Percentiles rank a stretch among this genome's conserved stretches.
Evolutionary conservation across 2,797 vertebrate genomes (phyloP).

Genomic region (Amblyraja radiata): DNA sequence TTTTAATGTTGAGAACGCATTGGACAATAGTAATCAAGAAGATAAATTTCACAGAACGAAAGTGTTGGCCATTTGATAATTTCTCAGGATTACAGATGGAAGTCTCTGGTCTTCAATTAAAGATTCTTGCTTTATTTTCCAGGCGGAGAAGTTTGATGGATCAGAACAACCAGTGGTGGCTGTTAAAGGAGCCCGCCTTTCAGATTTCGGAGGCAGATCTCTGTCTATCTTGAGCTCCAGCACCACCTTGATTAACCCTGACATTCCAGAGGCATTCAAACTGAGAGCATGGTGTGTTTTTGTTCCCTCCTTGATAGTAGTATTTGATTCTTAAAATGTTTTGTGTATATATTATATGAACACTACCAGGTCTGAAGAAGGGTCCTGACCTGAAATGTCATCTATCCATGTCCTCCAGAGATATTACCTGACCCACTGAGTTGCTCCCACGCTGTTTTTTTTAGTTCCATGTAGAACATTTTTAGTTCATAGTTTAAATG

Average conservation of each 20-base stretch:
- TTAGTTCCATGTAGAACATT: background rate
- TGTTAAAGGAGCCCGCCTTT: constrained; percentile 84
- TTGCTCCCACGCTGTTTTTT: too few relatives aligned
- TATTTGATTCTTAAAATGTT: background rate
- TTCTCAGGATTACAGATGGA: background rate
- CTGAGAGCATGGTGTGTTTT: constrained; percentile 84
- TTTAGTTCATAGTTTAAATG: background rate
- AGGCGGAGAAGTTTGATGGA: constrained; percentile 93
- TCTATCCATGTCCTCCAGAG: too few relatives aligned
- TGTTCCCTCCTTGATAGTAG: background rate
- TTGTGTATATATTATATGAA: background rate
- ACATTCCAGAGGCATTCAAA: constrained; percentile 89
- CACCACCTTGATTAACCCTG: constrained; percentile 86
- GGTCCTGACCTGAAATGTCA: too few relatives aligned
- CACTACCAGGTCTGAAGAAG: background rate
- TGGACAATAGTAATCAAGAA: background rate
- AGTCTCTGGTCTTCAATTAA: background rate
- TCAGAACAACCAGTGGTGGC: constrained; percentile 82
- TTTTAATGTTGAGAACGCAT: background rate
- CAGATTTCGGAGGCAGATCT: constrained; percentile 88
- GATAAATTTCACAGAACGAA: background rate
- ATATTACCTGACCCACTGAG: too few relatives aligned
- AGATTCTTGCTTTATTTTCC: constrained; percentile 41
- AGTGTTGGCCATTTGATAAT: background rate
- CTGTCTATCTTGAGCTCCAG: constrained; percentile 83